Percentiles rank a stretch among this genome's conserved stretches.
These are phyloP conservation scores for Ridgeia piscesae DNA, from an alignment of 1,140 invertebrate species.

Conservation along the genomic window DNA sequence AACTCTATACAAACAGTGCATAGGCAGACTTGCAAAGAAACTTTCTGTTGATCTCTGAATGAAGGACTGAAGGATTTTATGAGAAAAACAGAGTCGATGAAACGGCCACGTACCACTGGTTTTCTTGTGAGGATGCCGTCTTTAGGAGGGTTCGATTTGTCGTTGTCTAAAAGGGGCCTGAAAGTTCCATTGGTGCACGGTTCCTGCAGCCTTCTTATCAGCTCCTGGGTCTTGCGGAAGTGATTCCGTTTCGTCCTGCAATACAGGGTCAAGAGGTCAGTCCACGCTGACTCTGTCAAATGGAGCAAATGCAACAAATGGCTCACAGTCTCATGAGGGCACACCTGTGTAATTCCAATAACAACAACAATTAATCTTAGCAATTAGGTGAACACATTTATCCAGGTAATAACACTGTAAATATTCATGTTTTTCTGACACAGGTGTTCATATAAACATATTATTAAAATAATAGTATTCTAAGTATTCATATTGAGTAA, in stretches of 20 bases:
- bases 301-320: too few species aligned
- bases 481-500: too few species aligned
- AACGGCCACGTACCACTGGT: not conserved
- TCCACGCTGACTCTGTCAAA: too few species aligned
- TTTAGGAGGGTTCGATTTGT: not conserved
- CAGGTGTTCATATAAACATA: too few species aligned
- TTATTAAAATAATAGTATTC: too few species aligned
- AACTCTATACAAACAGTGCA: too few species aligned
- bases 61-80: too few species aligned
- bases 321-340: too few species aligned
- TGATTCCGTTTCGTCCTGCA: not conserved
- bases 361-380: not conserved
- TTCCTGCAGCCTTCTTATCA: not conserved
- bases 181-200: conserved; percentile 3
- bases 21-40: too few species aligned
- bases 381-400: not conserved
- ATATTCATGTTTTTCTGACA: too few species aligned
- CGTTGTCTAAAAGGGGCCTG: not conserved
- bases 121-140: not conserved
- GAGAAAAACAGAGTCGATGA: not conserved
- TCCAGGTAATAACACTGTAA: not conserved
- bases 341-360: not conserved
- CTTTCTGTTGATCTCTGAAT: too few species aligned
- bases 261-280: not conserved
- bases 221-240: not conserved